Evolutionary conservation across 2,797 vertebrate genomes (phyloP), one percentile per base, ranked within the genome.

Genomic region (Sciurus carolinensis): DNA sequence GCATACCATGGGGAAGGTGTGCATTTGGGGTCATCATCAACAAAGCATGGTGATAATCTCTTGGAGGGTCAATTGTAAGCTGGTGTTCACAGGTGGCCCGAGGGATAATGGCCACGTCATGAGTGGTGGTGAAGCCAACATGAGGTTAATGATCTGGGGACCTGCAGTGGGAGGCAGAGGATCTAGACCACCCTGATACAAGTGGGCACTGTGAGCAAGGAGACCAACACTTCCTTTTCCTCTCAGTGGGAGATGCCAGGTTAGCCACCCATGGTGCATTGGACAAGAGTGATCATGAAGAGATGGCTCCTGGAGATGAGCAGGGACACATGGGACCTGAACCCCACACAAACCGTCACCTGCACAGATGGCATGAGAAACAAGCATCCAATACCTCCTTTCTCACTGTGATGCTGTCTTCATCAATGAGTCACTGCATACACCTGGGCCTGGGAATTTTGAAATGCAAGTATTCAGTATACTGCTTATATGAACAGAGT

Each of bases 11-110:
- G 52, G 50, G 50, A 82, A 89, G 28, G n/a, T 47, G 24, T 82
- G 26, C 54, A 26, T 50, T 42, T 67, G 42, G 14, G 62, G 10
- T 79, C 52, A 36, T 69, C 44, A 30, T 69, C 18, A n/a, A 79
- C 0, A 14, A 76, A 87, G 30, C n/a, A 33, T 22, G 24, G 44
- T 69, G 52, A 90, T 52, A 71, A 42, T 5, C 5, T 20, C 33
- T 69, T 81, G 85, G 67, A 44, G 18, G 52, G 17, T 92, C 36
- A 54, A 2, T 20, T 42, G 9, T 59, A 75, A 88, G 62, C 69
- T 1, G 0, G 24, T 84, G 4, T 72, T n/a, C 13, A 17, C 7
- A 7, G 18, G 39, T 15, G 28, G n/a, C 7, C 47, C 1, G 1
- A 28, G 42, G 72, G 67, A 62, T 62, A 47, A 39, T 17, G 62